Conservation (phyloP, 2,113 vertebrate species). For the Ictalurus furcatus region DNA sequence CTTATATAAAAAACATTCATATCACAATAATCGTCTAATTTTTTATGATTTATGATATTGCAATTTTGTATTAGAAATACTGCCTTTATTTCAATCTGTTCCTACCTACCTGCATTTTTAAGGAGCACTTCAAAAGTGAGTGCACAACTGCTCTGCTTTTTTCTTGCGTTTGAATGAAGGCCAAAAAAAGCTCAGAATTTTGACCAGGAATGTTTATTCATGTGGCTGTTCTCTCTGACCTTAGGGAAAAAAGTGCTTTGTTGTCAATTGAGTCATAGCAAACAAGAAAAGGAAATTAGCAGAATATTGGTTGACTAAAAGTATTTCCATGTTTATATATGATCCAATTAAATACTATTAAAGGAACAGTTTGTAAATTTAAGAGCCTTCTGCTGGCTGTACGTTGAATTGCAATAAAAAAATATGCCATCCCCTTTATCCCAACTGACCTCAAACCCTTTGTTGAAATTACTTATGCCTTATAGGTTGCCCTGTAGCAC, state of each 20-base stretch:
- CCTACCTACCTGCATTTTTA: neutral
- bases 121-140: neutral
- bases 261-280: neutral
- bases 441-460: neutral
- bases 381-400: neutral
- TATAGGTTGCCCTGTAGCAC: neutral
- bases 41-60: neutral
- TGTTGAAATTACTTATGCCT: neutral
- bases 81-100: neutral
- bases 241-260: conserved; percentile 20
- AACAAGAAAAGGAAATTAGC: conserved; percentile 4
- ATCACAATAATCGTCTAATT: neutral
- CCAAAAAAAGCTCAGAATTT: neutral
- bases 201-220: conserved; percentile 49
- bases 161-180: neutral
- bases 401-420: neutral
- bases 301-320: neutral
- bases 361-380: conserved; percentile 21
- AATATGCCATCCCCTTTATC: neutral
- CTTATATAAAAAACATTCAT: neutral
- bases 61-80: neutral
- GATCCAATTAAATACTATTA: neutral
- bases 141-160: neutral
- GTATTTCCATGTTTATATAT: conserved; percentile 16
- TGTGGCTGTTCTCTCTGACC: conserved; percentile 24